Conservation (phyloP, 2,888 invertebrate genomes). For the Choreutis nemorana region DNA sequence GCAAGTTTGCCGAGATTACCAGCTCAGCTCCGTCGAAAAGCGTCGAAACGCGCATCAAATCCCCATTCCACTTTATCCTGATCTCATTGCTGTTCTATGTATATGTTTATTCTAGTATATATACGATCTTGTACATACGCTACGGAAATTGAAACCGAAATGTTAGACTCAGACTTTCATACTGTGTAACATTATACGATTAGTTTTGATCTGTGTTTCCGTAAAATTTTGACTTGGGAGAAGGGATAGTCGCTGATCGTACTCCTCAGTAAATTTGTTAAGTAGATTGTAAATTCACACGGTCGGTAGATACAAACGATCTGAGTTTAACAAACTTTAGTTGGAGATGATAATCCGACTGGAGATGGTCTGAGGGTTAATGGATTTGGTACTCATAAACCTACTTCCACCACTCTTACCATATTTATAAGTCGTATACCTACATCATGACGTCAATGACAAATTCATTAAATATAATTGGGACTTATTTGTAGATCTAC, state of each 20-base stretch:
- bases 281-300: conserved; percentile 31
- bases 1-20: conserved; percentile 49
- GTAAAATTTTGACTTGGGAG: conserved; percentile 1
- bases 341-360: conserved; percentile 28
- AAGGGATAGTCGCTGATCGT: conserved; percentile 18
- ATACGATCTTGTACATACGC: too few relatives aligned
- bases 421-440: neutral
- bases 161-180: too few relatives aligned
- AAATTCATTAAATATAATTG: too few relatives aligned
- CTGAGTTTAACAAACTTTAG: conserved; percentile 25
- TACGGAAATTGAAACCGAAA: too few relatives aligned
- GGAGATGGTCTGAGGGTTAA: conserved; percentile 20
- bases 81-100: conserved; percentile 20
- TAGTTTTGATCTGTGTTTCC: too few relatives aligned
- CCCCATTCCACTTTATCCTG: conserved; percentile 45
- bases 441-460: neutral
- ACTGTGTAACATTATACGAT: too few relatives aligned
- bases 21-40: conserved; percentile 31
- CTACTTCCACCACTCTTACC: neutral
- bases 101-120: too few relatives aligned
- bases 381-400: conserved; percentile 9
- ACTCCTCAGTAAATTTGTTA: conserved; percentile 24
- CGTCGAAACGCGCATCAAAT: conserved; percentile 49
- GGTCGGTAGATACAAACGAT: conserved; percentile 26
- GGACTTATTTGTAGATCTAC: too few relatives aligned